Evolutionary conservation across 1,140 invertebrate genomes (phyloP).

Genomic region (Drosophila rhopaloa): DNA sequence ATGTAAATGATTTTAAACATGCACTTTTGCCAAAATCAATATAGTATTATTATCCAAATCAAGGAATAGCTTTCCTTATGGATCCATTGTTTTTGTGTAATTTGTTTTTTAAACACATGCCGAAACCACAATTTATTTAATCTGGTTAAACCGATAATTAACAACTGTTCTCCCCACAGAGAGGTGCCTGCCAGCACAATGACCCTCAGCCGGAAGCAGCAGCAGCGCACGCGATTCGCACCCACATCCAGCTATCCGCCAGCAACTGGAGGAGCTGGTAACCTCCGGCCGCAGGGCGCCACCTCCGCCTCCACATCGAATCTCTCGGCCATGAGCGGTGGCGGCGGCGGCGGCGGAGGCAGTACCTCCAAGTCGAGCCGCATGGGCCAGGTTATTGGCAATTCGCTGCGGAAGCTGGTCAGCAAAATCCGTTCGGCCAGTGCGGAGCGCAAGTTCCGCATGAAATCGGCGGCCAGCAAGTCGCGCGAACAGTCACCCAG

Average conservation of each 20-base stretch:
- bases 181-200: slow-evolving; percentile 60
- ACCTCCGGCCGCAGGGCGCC: slow-evolving; percentile 36
- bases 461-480: slow-evolving; percentile 84
- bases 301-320: slow-evolving; percentile 66
- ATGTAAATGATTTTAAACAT: too few species aligned
- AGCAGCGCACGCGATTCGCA: slow-evolving; percentile 89
- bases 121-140: too few species aligned
- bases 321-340: slow-evolving; percentile 62
- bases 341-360: slow-evolving; percentile 28
- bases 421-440: slow-evolving; percentile 91
- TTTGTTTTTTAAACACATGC: too few species aligned
- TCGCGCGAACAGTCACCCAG: slow-evolving; percentile 85
- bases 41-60: too few species aligned
- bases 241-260: slow-evolving; percentile 85
- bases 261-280: slow-evolving; percentile 72
- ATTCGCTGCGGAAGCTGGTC: slow-evolving; percentile 91
- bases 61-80: too few species aligned
- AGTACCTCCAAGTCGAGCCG: slow-evolving; percentile 60
- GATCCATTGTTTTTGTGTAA: too few species aligned
- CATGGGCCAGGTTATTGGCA: slow-evolving; percentile 87
- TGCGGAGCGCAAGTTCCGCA: slow-evolving; percentile 88
- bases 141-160: not conserved
- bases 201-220: slow-evolving; percentile 86
- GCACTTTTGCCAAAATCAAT: too few species aligned
- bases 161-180: not conserved